These are phyloP conservation scores for Stigmatopora nigra DNA, from an alignment of 2,113 vertebrate genomes.

Conservation along the genomic window DNA sequence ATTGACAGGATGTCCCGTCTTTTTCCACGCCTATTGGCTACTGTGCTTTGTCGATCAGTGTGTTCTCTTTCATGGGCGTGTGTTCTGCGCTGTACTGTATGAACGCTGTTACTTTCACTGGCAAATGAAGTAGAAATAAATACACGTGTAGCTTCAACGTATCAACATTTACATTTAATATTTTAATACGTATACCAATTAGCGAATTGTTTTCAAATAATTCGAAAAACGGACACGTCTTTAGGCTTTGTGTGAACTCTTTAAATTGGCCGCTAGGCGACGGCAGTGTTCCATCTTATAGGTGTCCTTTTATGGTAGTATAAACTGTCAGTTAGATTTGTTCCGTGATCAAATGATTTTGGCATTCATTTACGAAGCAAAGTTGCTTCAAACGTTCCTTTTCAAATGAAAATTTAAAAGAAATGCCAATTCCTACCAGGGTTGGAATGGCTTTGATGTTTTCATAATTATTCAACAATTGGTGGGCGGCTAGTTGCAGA, in stretches of 20 bases:
- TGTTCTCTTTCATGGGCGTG: constrained; percentile 21
- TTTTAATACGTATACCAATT: not conserved
- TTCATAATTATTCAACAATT: too few relatives aligned
- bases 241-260: not conserved
- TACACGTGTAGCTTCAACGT: constrained; percentile 31
- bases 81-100: constrained; percentile 1
- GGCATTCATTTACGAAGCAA: not conserved
- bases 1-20: constrained; percentile 51
- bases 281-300: not conserved
- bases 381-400: too few relatives aligned
- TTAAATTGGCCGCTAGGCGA: not conserved
- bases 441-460: too few relatives aligned
- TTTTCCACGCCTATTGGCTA: constrained; percentile 41
- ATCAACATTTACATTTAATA: constrained; percentile 8
- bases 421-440: too few relatives aligned
- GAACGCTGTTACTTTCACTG: constrained; percentile 18
- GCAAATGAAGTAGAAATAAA: constrained; percentile 4
- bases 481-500: too few relatives aligned
- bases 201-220: not conserved
- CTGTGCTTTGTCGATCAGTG: constrained; percentile 22
- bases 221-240: not conserved
- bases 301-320: not conserved
- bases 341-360: not conserved
- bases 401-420: too few relatives aligned
- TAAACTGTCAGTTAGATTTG: not conserved